Conservation (phyloP, 1,140 invertebrate genomes). For the Ceratina japonica region DNA sequence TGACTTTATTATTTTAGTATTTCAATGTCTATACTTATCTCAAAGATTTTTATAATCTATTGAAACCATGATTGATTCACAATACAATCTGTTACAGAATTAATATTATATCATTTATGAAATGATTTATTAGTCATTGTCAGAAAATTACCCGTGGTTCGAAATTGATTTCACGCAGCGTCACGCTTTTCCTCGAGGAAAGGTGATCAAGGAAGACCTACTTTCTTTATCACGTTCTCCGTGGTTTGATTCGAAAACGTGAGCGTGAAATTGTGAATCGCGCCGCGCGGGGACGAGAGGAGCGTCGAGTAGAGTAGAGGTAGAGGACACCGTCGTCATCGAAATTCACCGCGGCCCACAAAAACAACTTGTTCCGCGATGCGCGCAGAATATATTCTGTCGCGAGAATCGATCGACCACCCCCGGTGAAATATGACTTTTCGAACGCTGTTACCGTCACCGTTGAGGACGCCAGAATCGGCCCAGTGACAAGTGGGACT, state of each 20-base stretch:
- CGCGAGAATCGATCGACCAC: neutral
- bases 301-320: too few species aligned
- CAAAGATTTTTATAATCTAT: too few species aligned
- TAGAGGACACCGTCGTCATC: constrained; percentile 1
- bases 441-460: neutral
- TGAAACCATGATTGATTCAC: too few species aligned
- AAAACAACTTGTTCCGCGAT: constrained; percentile 10
- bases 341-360: constrained; percentile 15
- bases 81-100: too few species aligned
- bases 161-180: too few species aligned
- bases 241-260: constrained; percentile 3
- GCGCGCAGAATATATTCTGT: constrained; percentile 6
- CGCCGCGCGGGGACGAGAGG: neutral
- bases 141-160: too few species aligned
- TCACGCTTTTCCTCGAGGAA: neutral
- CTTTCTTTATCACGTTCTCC: neutral
- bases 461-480: neutral
- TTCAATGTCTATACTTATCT: too few species aligned
- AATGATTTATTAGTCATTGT: too few species aligned
- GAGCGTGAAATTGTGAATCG: constrained; percentile 26
- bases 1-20: too few species aligned
- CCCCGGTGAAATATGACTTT: constrained; percentile 2
- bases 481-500: neutral
- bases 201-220: neutral
- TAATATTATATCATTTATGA: too few species aligned